Evolutionary conservation across 1,140 invertebrate genomes (phyloP), one percentile per base, ranked within the genome.

Genomic region (Centruroides vittatus): DNA sequence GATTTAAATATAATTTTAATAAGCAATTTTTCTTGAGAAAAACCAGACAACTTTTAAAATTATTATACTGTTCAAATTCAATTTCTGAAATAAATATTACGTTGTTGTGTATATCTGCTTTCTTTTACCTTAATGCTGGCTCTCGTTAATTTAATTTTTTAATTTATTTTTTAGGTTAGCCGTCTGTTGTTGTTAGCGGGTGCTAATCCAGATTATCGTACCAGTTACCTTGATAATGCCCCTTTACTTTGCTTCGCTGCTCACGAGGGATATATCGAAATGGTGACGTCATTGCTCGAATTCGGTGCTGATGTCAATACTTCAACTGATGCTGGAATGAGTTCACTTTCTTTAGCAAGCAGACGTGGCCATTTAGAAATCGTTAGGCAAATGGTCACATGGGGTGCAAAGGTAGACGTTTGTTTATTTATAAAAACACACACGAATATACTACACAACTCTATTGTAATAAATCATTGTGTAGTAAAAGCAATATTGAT

Each of bases 251-350:
- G 90, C 69, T 84, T 95, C 72, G 89, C 87, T 61, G 85, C 92
- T 4, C 84, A 89, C 70, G 86, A 93, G 72, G 92, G 92, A 10
- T 86, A 86, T 36, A 76, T 85, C 61, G 84, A 91, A 6, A 90
- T 95, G 83, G 89, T 94, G 0, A 84, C 84, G 4, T 73, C 96
- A 5, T 74, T 98, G 11, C 75, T 99, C 6, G 89, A 94, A 71
- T 93, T 93, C 72, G 92, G 91, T 12, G 93, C 92, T 3, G 84
- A 94, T 74, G 82, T 94, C 0, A 89, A 94, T 71, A 78, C 86
- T 60, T 84, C 85, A 0, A 96, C 95, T 66, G 88, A 86, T 66
- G 89, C 93, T 72, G 89, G 89, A 6, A 85, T 84, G 65, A 88
- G 87, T 1, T 83, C 89, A 0, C 72, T 93, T 8, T 83, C 84